phyloP scores from a whole-genome alignment of 2,888 invertebrate species.

The Cephonodes hylas region DNA sequence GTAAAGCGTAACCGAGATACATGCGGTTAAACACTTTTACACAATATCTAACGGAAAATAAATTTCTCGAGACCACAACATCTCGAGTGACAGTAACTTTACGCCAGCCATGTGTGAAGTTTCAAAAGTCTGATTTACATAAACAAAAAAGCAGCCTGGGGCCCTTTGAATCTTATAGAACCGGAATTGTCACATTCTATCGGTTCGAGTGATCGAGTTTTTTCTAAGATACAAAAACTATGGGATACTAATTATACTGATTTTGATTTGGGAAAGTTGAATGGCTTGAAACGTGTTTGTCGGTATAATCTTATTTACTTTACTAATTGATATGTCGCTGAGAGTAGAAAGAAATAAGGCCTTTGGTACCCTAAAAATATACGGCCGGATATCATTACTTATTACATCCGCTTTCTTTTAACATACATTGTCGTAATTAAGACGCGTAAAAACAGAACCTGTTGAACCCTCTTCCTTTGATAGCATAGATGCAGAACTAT shows the following conservation, averaged over 20 bases:
- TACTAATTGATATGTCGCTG: too few species aligned
- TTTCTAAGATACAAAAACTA: background rate
- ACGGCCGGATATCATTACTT: too few species aligned
- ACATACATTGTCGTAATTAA: too few species aligned
- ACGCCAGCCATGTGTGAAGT: background rate
- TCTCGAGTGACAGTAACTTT: slow-evolving; percentile 29
- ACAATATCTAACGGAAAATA: slow-evolving; percentile 20
- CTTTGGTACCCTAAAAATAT: too few species aligned
- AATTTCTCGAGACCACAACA: slow-evolving; percentile 31
- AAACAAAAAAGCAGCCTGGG: background rate
- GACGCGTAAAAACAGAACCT: too few species aligned
- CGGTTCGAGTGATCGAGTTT: slow-evolving; percentile 17
- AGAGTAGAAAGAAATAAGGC: too few species aligned
- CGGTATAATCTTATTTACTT: too few species aligned
- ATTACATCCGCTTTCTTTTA: too few species aligned
- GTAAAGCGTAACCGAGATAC: background rate
- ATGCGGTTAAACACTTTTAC: slow-evolving; percentile 13
- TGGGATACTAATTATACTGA: background rate
- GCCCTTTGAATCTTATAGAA: background rate
- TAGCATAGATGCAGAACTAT: too few species aligned
- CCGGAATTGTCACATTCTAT: slow-evolving; percentile 4
- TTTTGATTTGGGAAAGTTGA: background rate
- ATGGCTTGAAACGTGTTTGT: background rate
- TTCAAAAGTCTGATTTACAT: background rate
- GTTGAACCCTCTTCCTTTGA: too few species aligned